A percentile compares a stretch with the other conserved stretches of the same genome.
Evolutionary conservation across 2,888 invertebrate genomes (phyloP).

Genomic region (Ophion costatus): DNA sequence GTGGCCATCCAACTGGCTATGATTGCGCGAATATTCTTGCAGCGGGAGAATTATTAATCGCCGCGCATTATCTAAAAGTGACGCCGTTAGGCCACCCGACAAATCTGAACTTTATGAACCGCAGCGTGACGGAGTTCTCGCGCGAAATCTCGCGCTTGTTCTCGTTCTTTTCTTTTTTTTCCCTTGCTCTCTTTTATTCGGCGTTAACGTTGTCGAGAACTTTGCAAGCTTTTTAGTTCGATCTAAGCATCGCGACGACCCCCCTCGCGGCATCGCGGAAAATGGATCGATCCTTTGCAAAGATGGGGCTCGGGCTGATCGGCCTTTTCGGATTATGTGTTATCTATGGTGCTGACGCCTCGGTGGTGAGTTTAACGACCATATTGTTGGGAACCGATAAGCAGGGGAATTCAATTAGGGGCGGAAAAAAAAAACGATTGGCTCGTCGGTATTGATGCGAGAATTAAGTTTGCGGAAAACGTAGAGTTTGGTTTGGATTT

Average conservation of each 20-base stretch:
- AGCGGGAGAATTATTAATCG: constrained; percentile 64
- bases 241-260: constrained; percentile 55
- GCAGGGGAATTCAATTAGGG: background rate
- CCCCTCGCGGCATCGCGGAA: constrained; percentile 11
- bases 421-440: background rate
- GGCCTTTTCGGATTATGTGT: constrained; percentile 59
- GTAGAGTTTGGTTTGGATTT: too few species aligned
- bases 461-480: too few species aligned
- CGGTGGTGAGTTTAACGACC: constrained; percentile 60
- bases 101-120: constrained; percentile 78
- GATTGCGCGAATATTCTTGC: constrained; percentile 37
- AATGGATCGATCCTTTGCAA: constrained; percentile 53
- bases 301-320: constrained; percentile 68
- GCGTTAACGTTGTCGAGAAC: constrained; percentile 38
- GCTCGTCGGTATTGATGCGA: background rate
- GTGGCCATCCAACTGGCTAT: constrained; percentile 19
- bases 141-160: constrained; percentile 37
- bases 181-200: constrained; percentile 42
- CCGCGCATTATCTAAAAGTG: constrained; percentile 70
- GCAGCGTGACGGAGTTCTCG: constrained; percentile 30
- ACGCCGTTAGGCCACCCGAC: constrained; percentile 72
- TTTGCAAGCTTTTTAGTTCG: constrained; percentile 67
- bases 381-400: constrained; percentile 2
- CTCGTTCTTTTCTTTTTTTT: constrained; percentile 10
- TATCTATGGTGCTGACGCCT: constrained; percentile 26